A percentile compares a stretch with the other conserved stretches of the same genome.
phyloP scores from a whole-genome alignment of 2,888 invertebrate genomes.

The Hanleya hanleyi region DNA sequence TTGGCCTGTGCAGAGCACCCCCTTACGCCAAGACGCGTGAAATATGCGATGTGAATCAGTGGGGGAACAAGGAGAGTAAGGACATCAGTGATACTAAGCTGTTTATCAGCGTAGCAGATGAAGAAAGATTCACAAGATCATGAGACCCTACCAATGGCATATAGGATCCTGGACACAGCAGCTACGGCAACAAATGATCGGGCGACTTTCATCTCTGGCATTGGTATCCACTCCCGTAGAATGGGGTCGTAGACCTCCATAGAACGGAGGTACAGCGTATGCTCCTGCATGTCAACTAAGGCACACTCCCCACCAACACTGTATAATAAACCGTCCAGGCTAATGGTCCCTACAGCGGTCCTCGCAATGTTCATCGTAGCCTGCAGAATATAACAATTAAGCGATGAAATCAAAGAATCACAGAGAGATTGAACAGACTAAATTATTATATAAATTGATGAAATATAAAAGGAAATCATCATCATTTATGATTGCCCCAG shows the following conservation, averaged over 20 bases:
- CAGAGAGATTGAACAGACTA: too few relatives aligned
- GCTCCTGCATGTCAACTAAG: conserved; percentile 65
- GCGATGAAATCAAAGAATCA: too few relatives aligned
- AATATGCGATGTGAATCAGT: too few relatives aligned
- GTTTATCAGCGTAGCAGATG: too few relatives aligned
- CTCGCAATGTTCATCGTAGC: conserved; percentile 63
- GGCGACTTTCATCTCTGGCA: conserved; percentile 64
- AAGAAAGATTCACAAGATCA: too few relatives aligned
- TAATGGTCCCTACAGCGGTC: conserved; percentile 68
- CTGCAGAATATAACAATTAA: not conserved
- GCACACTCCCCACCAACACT: conserved; percentile 71
- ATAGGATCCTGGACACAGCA: conserved; percentile 80
- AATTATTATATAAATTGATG: too few relatives aligned
- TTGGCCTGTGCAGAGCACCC: too few relatives aligned
- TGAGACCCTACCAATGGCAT: conserved; percentile 70
- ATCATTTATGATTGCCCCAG: too few relatives aligned
- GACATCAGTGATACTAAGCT: too few relatives aligned
- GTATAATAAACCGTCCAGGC: conserved; percentile 63
- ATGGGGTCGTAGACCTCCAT: conserved; percentile 69
- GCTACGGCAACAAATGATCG: conserved; percentile 84
- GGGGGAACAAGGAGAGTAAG: too few relatives aligned
- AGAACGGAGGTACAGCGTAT: conserved; percentile 67
- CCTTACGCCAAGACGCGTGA: too few relatives aligned
- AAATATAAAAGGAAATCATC: too few relatives aligned
- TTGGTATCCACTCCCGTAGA: conserved; percentile 60